Evolutionary conservation across 2,888 invertebrate species (phyloP).

Genomic region (Rhamphomyia laevipes): DNA sequence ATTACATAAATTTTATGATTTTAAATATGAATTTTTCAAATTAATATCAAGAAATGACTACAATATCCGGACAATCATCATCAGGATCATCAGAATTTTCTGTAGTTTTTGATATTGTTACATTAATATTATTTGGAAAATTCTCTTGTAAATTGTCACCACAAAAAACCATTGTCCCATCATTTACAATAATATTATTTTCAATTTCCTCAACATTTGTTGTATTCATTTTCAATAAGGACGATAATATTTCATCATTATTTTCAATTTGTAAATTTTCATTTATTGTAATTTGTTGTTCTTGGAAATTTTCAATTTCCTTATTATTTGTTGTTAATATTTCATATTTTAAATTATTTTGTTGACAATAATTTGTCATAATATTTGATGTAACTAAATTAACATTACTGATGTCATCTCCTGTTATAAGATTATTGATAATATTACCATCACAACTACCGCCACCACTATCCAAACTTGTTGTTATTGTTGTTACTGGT

Average conservation of each 20-base stretch:
- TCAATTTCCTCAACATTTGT: background rate
- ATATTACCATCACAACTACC: background rate
- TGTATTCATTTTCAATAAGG: background rate
- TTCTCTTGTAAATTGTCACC: background rate
- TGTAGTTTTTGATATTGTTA: background rate
- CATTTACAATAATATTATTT: background rate
- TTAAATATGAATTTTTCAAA: background rate
- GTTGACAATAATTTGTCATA: background rate
- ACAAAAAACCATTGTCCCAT: background rate
- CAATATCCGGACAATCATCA: background rate
- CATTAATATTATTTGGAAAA: background rate
- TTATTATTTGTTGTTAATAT: background rate
- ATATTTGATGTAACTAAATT: background rate
- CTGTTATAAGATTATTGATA: slow-evolving; percentile 8
- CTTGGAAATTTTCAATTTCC: background rate
- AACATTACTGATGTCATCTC: background rate
- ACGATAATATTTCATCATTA: too few relatives aligned
- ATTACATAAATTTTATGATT: background rate
- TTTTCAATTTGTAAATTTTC: background rate
- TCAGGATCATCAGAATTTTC: background rate
- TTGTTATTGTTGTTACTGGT: slow-evolving; percentile 13
- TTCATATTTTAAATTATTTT: background rate
- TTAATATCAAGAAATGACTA: slow-evolving; percentile 1
- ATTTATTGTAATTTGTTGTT: background rate
- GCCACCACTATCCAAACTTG: slow-evolving; percentile 4